Conservation (phyloP, 2,113 vertebrate species). For the Numida meleagris region DNA sequence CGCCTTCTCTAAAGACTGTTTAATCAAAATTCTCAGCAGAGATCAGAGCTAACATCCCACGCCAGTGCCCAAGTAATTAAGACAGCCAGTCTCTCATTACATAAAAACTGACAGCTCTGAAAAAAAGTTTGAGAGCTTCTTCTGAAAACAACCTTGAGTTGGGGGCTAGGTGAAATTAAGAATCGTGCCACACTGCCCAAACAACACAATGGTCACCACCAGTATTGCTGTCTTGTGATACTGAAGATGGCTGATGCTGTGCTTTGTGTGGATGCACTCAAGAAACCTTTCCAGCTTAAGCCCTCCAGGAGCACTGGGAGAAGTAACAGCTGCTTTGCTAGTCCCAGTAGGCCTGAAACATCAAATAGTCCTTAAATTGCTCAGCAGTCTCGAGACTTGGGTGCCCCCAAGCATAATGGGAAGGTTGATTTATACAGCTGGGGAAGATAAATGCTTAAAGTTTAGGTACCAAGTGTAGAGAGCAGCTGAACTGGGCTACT, state of each 20-base stretch:
- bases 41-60: not conserved
- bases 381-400: not conserved
- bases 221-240: not conserved
- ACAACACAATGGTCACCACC: not conserved
- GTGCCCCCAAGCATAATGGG: not conserved
- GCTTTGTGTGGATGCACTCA: not conserved
- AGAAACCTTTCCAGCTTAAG: not conserved
- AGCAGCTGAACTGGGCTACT: not conserved
- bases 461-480: not conserved
- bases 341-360: not conserved
- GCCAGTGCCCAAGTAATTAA: not conserved
- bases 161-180: not conserved
- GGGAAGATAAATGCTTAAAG: not conserved
- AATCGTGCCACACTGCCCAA: not conserved
- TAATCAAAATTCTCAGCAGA: slow-evolving; percentile 16
- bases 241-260: not conserved
- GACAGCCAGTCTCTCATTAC: not conserved
- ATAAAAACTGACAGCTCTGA: not conserved
- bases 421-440: not conserved
- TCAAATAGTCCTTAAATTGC: not conserved
- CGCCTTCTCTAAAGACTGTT: not conserved
- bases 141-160: not conserved
- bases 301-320: not conserved
- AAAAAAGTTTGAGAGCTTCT: not conserved
- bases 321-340: not conserved